phyloP scores from a whole-genome alignment of 2,113 vertebrate species.

The Garra rufa region DNA sequence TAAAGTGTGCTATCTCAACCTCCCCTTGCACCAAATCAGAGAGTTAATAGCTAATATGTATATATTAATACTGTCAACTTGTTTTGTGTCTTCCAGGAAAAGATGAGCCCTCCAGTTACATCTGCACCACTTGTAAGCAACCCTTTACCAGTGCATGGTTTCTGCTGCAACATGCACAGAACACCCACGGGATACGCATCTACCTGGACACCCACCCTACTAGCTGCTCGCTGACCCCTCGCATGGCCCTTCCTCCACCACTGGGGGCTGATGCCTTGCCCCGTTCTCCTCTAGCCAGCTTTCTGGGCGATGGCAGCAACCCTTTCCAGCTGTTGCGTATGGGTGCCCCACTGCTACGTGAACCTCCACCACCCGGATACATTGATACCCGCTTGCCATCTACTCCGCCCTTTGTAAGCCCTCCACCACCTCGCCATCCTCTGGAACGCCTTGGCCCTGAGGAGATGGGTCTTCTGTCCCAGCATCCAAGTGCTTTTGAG shows the following conservation, averaged over 20 bases:
- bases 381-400: constrained; percentile 93
- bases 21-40: constrained; percentile 31
- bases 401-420: constrained; percentile 94
- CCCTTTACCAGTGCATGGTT: constrained; percentile 99
- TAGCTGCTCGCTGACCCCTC: constrained; percentile 93
- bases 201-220: constrained; percentile 95
- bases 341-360: constrained; percentile 94
- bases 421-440: constrained; percentile 93
- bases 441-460: constrained; percentile 92
- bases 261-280: constrained; percentile 89
- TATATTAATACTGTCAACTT: constrained; percentile 45
- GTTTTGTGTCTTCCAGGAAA: constrained; percentile 84
- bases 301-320: constrained; percentile 93
- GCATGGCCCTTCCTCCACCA: constrained; percentile 94
- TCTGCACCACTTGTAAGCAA: constrained; percentile 99
- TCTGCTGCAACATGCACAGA: constrained; percentile 98
- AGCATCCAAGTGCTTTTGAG: constrained; percentile 99
- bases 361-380: constrained; percentile 87
- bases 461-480: constrained; percentile 98
- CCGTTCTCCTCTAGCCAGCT: constrained; percentile 94
- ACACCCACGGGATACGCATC: constrained; percentile 98
- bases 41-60: constrained; percentile 40
- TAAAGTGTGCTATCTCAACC: constrained; percentile 46
- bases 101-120: constrained; percentile 99
- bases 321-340: constrained; percentile 97